Evolutionary conservation across 2,797 vertebrate genomes (phyloP).

Genomic region (Scyliorhinus canicula): DNA sequence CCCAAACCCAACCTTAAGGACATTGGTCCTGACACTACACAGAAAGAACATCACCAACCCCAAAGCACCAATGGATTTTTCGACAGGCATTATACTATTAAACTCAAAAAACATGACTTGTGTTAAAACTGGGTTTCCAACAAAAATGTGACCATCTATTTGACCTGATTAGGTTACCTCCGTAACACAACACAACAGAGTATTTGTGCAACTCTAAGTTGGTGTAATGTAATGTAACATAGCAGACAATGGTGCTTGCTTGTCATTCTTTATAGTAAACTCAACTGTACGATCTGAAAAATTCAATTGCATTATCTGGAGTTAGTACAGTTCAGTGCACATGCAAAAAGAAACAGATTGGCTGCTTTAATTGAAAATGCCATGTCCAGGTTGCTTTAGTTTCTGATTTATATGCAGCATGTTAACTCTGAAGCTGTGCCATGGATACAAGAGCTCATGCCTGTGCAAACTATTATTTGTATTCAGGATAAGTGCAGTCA

Average conservation of each 20-base stretch:
- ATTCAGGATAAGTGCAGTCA: background rate
- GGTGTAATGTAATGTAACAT: background rate
- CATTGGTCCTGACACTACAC: too few species aligned
- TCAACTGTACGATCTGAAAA: background rate
- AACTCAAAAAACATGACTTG: background rate
- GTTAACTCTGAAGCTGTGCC: background rate
- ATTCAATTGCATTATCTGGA: background rate
- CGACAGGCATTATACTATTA: background rate
- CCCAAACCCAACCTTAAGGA: background rate
- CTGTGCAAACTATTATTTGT: slow-evolving; percentile 1
- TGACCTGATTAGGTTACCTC: background rate
- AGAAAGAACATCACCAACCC: background rate
- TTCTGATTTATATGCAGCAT: slow-evolving; percentile 5
- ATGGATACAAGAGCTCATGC: background rate
- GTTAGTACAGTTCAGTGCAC: background rate
- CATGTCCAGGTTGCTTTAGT: background rate
- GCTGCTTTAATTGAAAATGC: background rate
- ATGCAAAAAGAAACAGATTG: background rate
- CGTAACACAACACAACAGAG: background rate
- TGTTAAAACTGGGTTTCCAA: background rate
- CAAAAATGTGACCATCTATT: background rate
- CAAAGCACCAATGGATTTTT: background rate
- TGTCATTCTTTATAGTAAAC: background rate
- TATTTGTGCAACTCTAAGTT: background rate
- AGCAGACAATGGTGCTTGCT: background rate